phyloP scores from a whole-genome alignment of 2,888 invertebrate species.

The Nudaria mundana region DNA sequence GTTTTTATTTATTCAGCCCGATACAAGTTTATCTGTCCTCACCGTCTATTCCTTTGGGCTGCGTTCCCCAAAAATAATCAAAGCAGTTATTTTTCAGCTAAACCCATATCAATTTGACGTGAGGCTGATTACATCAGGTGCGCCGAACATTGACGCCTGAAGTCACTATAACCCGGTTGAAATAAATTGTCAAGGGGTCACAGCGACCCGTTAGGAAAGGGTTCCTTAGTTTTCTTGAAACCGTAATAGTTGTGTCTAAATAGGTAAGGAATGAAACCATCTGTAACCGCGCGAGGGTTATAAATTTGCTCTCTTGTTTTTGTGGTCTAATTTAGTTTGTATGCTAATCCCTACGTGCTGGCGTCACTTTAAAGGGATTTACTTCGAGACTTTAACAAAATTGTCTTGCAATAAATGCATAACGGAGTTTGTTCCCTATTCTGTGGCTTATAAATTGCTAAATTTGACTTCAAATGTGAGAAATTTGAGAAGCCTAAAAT shows the following conservation, averaged over 20 bases:
- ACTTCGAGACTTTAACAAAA: not conserved
- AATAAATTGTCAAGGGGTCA: slow-evolving; percentile 32
- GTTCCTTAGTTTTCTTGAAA: slow-evolving; percentile 34
- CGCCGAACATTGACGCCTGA: slow-evolving; percentile 30
- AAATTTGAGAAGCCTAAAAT: too few relatives aligned
- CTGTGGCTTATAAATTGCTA: not conserved
- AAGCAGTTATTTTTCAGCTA: slow-evolving; percentile 22
- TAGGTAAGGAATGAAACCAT: slow-evolving; percentile 17
- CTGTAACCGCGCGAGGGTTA: slow-evolving; percentile 27
- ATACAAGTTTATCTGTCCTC: not conserved
- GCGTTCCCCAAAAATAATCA: slow-evolving; percentile 22
- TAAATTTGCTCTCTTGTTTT: slow-evolving; percentile 8
- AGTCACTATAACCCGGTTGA: slow-evolving; percentile 31
- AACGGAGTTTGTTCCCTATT: not conserved
- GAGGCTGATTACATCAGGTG: slow-evolving; percentile 48
- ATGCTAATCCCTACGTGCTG: slow-evolving; percentile 4
- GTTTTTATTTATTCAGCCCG: too few relatives aligned
- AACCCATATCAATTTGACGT: slow-evolving; percentile 47
- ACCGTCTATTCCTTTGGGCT: slow-evolving; percentile 1
- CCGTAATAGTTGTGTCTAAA: slow-evolving; percentile 20
- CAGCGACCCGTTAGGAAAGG: slow-evolving; percentile 23
- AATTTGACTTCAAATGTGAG: not conserved
- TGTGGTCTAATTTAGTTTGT: slow-evolving; percentile 9
- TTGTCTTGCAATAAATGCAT: not conserved
- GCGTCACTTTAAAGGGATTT: not conserved